Conservation (phyloP, 1,140 invertebrate species). For the Euwallacea fornicatus region DNA sequence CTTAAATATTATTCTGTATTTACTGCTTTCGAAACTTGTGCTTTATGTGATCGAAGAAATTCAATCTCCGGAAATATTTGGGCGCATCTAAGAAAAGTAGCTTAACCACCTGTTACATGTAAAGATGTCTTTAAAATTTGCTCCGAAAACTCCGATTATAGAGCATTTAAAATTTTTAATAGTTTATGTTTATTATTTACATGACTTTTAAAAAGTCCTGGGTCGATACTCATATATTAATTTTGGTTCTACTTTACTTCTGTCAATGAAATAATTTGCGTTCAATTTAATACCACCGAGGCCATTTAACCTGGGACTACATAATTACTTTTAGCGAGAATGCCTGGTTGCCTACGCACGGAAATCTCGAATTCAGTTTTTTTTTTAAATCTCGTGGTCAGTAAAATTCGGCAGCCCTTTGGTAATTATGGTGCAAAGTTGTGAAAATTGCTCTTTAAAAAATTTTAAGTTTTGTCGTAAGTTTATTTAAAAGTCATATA, state of each 20-base stretch:
- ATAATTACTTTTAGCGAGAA: neutral
- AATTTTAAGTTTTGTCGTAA: conserved; percentile 5
- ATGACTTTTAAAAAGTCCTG: neutral
- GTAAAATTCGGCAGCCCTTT: neutral
- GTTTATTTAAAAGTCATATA: neutral
- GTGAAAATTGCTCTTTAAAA: neutral
- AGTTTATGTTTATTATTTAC: neutral
- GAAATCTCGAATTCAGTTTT: neutral
- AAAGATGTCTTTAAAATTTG: too few relatives aligned
- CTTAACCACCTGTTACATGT: too few relatives aligned
- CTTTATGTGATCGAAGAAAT: too few relatives aligned
- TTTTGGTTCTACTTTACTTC: neutral
- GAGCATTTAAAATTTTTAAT: neutral
- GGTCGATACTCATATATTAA: neutral
- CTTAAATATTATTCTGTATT: neutral
- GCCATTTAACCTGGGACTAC: too few relatives aligned
- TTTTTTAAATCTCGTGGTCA: conserved; percentile 5
- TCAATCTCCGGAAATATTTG: too few relatives aligned
- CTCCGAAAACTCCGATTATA: neutral
- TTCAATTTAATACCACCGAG: neutral
- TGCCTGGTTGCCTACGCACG: conserved; percentile 5
- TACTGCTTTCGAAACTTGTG: neutral
- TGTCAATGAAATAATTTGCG: neutral
- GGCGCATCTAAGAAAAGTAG: too few relatives aligned
- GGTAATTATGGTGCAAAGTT: conserved; percentile 3